These are phyloP conservation scores for Amia ocellicauda DNA, from an alignment of 2,113 vertebrate genomes.

Conservation along the genomic window DNA sequence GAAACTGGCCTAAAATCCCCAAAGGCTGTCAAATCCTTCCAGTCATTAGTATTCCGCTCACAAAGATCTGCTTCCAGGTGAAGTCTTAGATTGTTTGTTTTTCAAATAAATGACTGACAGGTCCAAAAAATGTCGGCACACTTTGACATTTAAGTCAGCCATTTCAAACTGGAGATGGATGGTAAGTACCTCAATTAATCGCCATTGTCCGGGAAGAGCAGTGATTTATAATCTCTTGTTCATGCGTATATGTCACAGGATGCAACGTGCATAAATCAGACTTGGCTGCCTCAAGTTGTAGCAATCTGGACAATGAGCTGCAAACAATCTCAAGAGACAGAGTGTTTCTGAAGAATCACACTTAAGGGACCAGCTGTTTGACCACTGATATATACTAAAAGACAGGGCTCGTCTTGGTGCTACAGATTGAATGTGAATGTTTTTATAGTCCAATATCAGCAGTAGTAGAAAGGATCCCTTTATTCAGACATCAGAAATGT, in stretches of 20 bases:
- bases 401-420: conserved; percentile 1
- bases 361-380: not conserved
- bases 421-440: not conserved
- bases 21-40: conserved; percentile 7
- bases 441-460: no score
- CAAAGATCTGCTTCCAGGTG: not conserved
- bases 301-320: not conserved
- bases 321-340: not conserved
- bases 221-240: not conserved
- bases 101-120: conserved; percentile 24
- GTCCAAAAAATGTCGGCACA: not conserved
- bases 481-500: no score
- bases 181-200: not conserved
- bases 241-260: not conserved
- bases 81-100: conserved; percentile 15
- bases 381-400: not conserved
- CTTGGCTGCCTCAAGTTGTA: not conserved
- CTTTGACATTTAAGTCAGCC: conserved; percentile 6
- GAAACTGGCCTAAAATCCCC: no score
- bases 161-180: not conserved
- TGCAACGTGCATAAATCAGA: not conserved
- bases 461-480: no score
- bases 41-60: conserved; percentile 26
- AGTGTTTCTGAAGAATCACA: not conserved
- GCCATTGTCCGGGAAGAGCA: not conserved